Evolutionary conservation across 1,140 invertebrate species (phyloP), one percentile per base, ranked within the genome.

Genomic region (Leptopilina clavipes): DNA sequence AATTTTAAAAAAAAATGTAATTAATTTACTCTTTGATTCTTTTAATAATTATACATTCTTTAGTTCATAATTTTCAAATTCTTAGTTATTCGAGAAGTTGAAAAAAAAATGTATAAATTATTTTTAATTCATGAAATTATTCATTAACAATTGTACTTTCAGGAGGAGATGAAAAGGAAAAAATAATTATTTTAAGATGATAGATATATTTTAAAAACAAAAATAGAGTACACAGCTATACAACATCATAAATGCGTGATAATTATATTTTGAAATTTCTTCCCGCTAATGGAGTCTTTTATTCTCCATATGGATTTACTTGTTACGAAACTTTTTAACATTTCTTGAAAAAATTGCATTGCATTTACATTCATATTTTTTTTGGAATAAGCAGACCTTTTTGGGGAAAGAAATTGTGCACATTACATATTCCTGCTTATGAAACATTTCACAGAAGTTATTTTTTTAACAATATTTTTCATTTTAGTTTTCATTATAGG

Each of bases 191-290:
- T 65, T 31, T 11, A 45, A 14, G 17, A 43, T 40, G 37, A 79
- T 56, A 75, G 17, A 77, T 77, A 75, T 82, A 81, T 82, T 82
- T 81, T 25, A 75, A 82, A 81, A 81, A 59, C 79, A 82, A 82
- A 78, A 81, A 77, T 82, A 72, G 56, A 76, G 56, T 80, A 77
- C 76, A 82, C 31, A 75, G 18, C 72, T 52, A 59, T 79, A 70
- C 71, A 70, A 72, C 37, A 76, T 48, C 31, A 52, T 72, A 40
- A 25, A 65, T 71, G 73, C 12, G 65, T 45, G 43, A n/a, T 65
- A 59, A 59, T 59, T 59, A 59, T 65, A 65, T n/a, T 65, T 31
- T 25, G 25, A 65, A 31, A 40, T 40, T 65, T 65, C 6, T 65
- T 8, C 25, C 22, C 25, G 59, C 59, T 65, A 74, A 74, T 71